phyloP scores from a whole-genome alignment of 2,113 vertebrate genomes.

The Rynchops niger region DNA sequence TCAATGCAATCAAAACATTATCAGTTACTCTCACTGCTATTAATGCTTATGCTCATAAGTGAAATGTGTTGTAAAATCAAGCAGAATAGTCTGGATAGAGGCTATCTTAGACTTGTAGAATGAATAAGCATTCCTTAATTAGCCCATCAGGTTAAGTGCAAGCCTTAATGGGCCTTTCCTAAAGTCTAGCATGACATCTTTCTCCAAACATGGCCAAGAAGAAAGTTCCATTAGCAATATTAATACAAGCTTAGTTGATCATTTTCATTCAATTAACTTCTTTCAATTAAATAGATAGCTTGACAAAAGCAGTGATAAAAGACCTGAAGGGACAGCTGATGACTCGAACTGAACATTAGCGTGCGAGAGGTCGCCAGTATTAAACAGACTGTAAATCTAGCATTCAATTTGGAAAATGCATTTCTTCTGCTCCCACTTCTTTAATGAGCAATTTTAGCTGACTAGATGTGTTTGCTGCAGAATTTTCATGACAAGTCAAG shows the following conservation, averaged over 20 bases:
- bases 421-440: conserved; percentile 89
- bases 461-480: conserved; percentile 86
- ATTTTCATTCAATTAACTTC: conserved; percentile 99
- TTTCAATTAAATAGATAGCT: conserved; percentile 99
- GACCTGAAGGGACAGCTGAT: conserved; percentile 91
- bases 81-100: conserved; percentile 82
- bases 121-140: conserved; percentile 99
- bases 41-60: conserved; percentile 82
- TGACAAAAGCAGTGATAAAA: conserved; percentile 99
- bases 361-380: conserved; percentile 89
- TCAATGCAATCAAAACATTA: conserved; percentile 78
- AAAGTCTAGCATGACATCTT: conserved; percentile 95
- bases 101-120: conserved; percentile 85
- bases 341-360: conserved; percentile 94
- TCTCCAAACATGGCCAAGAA: conserved; percentile 99
- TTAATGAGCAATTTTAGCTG: conserved; percentile 95
- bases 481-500: conserved; percentile 74
- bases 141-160: conserved; percentile 99
- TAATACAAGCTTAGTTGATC: conserved; percentile 99
- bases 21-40: conserved; percentile 76
- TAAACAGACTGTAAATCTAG: conserved; percentile 97
- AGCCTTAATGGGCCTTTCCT: conserved; percentile 97
- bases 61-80: conserved; percentile 92
- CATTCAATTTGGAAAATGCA: conserved; percentile 98
- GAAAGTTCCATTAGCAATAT: conserved; percentile 99